Base-by-base conservation (phyloP, 2,113 vertebrate genomes). In the Prionailurus viverrinus region DNA sequence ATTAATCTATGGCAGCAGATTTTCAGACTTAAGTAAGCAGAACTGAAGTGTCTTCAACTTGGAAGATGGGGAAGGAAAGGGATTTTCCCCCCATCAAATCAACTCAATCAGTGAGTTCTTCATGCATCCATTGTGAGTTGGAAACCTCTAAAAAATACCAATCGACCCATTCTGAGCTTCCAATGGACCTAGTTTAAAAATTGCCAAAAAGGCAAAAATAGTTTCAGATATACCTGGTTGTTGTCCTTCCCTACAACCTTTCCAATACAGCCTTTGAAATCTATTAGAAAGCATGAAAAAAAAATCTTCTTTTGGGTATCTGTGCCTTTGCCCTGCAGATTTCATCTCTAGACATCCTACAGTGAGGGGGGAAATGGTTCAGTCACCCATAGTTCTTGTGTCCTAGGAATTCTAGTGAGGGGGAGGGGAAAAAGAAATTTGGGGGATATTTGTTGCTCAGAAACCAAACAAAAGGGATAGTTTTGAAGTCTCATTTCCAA, bases 401-500 rank as follows among this genome's bases (percentile, higher is more conserved):
- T n/a, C 82, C 19, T 87, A 80, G 66, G 79, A 91, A 89, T 96
- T 93, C 51, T 61, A 68, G 83, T 7, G 68, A 21, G 51, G 68
- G 29, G 7, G 9, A 41, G 14, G 41, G 15, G 27, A 48, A 9
- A 68, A 84, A 76, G 7, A 84, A 66, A n/a, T 29, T n/a, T 68
- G 39, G 48, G 11, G 39, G 7, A 11, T n/a, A 65, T 91, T 97
- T 95, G 53, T 76, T 73, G 73, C 2, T 91, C 69, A 85, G 90
- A 95, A 93, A 74, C n/a, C 53, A 83, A 96, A 95, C 33, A 68
- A 61, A 86, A 92, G n/a, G 51, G 45, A 23, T 19, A 31, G 18
- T 84, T 89, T 96, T 83, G 90, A 97, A 92, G 88, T 93, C 69
- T 9, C 18, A 76, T 12, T 89, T 97, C 81, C 48, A 69, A 61